These are phyloP conservation scores for Ophion ventricosus DNA, from an alignment of 2,888 invertebrate genomes.

Conservation along the genomic window DNA sequence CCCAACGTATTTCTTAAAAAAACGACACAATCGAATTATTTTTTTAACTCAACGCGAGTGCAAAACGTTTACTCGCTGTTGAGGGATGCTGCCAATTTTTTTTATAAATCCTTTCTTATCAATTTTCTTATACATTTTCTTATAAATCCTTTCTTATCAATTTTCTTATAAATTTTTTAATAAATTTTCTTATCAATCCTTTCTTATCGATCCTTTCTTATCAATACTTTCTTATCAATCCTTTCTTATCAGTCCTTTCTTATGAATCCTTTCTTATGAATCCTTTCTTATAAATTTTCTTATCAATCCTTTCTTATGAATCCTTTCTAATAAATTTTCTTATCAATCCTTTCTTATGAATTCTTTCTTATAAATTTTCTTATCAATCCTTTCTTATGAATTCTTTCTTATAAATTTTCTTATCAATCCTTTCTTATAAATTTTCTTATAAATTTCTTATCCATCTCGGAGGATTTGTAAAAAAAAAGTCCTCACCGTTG, in stretches of 20 bases:
- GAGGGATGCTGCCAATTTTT: background rate
- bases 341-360: background rate
- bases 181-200: background rate
- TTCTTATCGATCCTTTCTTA: background rate
- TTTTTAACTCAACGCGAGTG: background rate
- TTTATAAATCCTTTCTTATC: background rate
- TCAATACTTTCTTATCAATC: background rate
- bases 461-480: background rate
- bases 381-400: background rate
- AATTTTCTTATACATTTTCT: background rate
- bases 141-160: background rate
- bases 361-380: too few species aligned
- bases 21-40: background rate
- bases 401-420: too few species aligned
- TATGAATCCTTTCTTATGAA: background rate
- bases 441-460: too few species aligned
- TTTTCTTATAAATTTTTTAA: background rate
- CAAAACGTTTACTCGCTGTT: background rate
- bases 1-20: slow-evolving; percentile 76
- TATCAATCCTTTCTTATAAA: background rate
- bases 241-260: too few species aligned
- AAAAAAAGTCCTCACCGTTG: slow-evolving; percentile 70
- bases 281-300: too few species aligned
- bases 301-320: background rate
- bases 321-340: too few species aligned